Conservation (phyloP, 2,797 vertebrate genomes). For the Heliangelus exortis region DNA sequence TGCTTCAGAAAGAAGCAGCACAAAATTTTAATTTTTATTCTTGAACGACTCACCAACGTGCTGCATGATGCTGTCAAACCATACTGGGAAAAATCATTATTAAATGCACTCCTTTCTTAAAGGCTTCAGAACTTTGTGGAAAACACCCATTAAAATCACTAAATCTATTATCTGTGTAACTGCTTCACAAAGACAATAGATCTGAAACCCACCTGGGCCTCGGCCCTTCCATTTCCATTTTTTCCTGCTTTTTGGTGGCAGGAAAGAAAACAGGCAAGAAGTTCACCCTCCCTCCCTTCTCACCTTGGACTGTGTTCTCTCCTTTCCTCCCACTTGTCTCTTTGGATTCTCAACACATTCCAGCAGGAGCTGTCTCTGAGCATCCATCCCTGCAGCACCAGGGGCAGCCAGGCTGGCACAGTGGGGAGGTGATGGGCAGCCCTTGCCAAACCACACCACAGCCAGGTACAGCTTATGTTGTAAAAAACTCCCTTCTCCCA, state of each 20-base stretch:
- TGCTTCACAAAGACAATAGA: not conserved
- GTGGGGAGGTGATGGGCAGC: not conserved
- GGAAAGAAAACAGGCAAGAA: not conserved
- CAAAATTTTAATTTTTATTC: not conserved
- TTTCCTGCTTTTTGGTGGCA: not conserved
- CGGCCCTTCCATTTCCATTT: not conserved
- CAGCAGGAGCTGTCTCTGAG: not conserved
- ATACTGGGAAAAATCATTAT: not conserved
- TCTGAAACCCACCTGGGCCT: not conserved
- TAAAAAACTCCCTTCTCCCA: not conserved
- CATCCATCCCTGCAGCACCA: accelerated
- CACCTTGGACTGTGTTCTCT: not conserved
- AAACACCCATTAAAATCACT: not conserved
- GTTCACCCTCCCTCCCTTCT: not conserved
- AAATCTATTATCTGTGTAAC: not conserved
- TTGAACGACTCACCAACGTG: not conserved
- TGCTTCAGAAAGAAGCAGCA: not conserved
- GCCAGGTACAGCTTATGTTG: not conserved
- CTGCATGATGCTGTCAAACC: not conserved
- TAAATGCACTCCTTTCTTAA: not conserved
- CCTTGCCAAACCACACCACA: not conserved
- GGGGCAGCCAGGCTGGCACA: not conserved
- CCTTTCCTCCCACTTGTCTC: not conserved
- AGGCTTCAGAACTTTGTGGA: not conserved
- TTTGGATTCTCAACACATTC: not conserved